phyloP scores from a whole-genome alignment of 1,140 invertebrate genomes.

The Acromyrmex echinatior region DNA sequence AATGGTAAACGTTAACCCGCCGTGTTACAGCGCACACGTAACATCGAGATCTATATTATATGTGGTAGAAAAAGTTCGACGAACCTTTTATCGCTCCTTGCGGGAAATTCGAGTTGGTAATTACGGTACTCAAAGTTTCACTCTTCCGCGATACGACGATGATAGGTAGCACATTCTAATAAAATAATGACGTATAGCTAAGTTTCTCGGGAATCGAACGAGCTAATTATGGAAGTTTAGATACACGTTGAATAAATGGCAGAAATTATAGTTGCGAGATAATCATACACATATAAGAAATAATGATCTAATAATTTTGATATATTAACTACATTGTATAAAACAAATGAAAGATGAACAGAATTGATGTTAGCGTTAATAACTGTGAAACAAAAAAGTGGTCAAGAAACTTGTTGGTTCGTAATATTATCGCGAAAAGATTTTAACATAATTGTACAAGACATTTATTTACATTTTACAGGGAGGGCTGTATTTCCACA shows the following conservation, averaged over 20 bases:
- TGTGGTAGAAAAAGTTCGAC: slow-evolving; percentile 32
- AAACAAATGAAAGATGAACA: background rate
- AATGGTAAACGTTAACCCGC: slow-evolving; percentile 36
- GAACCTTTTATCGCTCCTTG: slow-evolving; percentile 45
- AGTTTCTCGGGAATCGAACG: background rate
- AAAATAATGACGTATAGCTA: background rate
- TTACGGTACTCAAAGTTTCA: slow-evolving; percentile 39
- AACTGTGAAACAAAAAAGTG: background rate
- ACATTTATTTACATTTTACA: background rate
- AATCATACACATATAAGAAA: background rate
- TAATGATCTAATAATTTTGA: background rate
- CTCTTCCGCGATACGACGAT: background rate
- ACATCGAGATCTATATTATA: slow-evolving; percentile 31
- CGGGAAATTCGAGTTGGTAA: slow-evolving; percentile 44
- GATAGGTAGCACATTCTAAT: background rate
- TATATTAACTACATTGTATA: background rate
- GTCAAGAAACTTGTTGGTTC: too few species aligned
- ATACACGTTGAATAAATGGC: background rate
- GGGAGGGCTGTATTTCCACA: background rate
- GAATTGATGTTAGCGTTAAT: background rate
- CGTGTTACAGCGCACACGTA: slow-evolving; percentile 15
- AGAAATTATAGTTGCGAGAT: background rate
- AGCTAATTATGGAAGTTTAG: background rate
- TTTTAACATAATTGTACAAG: slow-evolving; percentile 23
- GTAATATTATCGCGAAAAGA: background rate